Conservation (phyloP, 2,888 invertebrate genomes). For the Holacanthella duospinosa region DNA sequence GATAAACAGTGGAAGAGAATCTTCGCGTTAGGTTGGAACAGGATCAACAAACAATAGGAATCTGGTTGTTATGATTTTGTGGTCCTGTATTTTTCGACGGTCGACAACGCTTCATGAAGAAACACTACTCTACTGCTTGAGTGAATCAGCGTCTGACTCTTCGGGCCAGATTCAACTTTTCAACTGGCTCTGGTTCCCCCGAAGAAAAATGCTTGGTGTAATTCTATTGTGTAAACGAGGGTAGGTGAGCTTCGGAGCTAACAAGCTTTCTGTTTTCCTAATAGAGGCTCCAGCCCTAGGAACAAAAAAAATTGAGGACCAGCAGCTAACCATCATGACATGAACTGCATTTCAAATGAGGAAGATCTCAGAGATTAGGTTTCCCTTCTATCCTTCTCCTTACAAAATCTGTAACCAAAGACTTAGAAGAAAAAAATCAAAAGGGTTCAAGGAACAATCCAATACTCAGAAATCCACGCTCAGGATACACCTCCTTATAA, state of each 20-base stretch:
- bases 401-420: no score
- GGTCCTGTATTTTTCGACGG: background rate
- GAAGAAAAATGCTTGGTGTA: background rate
- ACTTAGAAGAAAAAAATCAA: no score
- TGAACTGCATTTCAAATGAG: constrained; percentile 1
- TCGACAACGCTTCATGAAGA: no score
- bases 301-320: background rate
- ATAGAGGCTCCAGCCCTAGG: background rate
- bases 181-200: no score
- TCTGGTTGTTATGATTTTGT: background rate
- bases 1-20: no score
- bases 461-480: background rate
- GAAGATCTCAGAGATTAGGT: background rate
- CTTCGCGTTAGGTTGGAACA: no score
- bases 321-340: background rate
- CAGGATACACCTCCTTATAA: background rate
- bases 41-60: no score
- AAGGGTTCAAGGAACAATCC: background rate
- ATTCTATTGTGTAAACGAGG: background rate
- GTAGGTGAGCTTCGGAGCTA: background rate
- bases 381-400: background rate
- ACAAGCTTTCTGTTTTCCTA: constrained; percentile 1
- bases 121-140: background rate
- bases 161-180: background rate
- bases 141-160: background rate